These are phyloP conservation scores for Caranx melampygus DNA, from an alignment of 2,113 vertebrate genomes.

Conservation along the genomic window DNA sequence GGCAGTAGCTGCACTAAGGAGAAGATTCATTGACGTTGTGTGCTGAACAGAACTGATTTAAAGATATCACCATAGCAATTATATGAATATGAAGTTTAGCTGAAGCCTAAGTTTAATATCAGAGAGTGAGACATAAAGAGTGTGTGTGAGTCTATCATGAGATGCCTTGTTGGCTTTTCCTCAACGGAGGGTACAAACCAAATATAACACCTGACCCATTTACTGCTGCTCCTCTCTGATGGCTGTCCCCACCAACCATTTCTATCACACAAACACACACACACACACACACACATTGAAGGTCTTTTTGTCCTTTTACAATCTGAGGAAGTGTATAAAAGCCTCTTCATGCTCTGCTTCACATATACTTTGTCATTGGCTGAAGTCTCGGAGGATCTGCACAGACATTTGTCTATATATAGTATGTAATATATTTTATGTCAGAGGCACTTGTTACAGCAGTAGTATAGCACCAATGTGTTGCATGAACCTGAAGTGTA, in stretches of 20 bases:
- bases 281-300: slow-evolving; percentile 9
- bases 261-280: slow-evolving; percentile 18
- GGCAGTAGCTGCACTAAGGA: no score
- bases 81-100: no score
- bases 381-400: not conserved
- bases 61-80: no score
- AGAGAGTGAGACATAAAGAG: not conserved
- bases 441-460: no score
- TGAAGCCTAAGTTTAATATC: no score
- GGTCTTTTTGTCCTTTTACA: slow-evolving; percentile 45
- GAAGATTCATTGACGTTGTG: no score
- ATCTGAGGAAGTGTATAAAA: not conserved
- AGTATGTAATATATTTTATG: no score
- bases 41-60: no score
- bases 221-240: slow-evolving; percentile 34
- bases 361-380: not conserved
- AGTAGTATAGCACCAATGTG: not conserved
- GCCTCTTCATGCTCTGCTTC: not conserved
- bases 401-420: not conserved
- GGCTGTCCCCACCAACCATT: slow-evolving; percentile 20
- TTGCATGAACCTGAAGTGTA: no score
- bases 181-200: slow-evolving; percentile 59
- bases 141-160: slow-evolving; percentile 11
- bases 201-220: slow-evolving; percentile 78
- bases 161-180: slow-evolving; percentile 39